These are phyloP conservation scores for Sander vitreus DNA, from an alignment of 2,113 vertebrate genomes.

Conservation along the genomic window DNA sequence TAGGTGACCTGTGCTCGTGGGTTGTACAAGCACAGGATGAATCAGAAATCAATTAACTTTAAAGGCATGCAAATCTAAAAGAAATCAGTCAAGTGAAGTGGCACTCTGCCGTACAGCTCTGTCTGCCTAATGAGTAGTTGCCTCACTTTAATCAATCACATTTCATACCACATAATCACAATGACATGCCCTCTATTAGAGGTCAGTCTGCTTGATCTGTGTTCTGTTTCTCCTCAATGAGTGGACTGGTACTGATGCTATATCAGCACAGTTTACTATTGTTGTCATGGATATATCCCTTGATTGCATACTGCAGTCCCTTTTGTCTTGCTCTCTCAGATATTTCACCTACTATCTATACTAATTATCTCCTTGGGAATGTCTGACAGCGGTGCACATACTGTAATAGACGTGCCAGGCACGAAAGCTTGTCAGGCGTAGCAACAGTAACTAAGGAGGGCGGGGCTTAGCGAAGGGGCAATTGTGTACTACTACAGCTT, in stretches of 20 bases:
- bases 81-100: conserved; percentile 55
- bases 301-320: too few species aligned
- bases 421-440: too few species aligned
- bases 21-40: conserved; percentile 48
- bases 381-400: too few species aligned
- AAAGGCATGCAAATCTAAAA: conserved; percentile 61
- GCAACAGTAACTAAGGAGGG: too few species aligned
- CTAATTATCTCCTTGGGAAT: too few species aligned
- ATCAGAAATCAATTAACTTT: conserved; percentile 68
- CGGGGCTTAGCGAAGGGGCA: too few species aligned
- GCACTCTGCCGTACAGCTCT: conserved; percentile 38
- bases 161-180: conserved; percentile 83
- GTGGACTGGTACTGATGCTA: conserved; percentile 35
- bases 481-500: too few species aligned
- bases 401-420: too few species aligned
- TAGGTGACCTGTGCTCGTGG: conserved; percentile 51
- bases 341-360: too few species aligned
- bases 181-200: conserved; percentile 73
- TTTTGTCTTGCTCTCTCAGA: too few species aligned
- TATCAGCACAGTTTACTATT: conserved; percentile 43
- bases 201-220: conserved; percentile 64
- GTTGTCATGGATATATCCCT: too few species aligned
- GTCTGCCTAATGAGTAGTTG: conserved; percentile 67
- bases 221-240: conserved; percentile 36
- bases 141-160: conserved; percentile 83